Percentiles rank a stretch among this genome's conserved stretches.
Evolutionary conservation across 2,888 invertebrate genomes (phyloP).

Genomic region (Thymelicus acteon): DNA sequence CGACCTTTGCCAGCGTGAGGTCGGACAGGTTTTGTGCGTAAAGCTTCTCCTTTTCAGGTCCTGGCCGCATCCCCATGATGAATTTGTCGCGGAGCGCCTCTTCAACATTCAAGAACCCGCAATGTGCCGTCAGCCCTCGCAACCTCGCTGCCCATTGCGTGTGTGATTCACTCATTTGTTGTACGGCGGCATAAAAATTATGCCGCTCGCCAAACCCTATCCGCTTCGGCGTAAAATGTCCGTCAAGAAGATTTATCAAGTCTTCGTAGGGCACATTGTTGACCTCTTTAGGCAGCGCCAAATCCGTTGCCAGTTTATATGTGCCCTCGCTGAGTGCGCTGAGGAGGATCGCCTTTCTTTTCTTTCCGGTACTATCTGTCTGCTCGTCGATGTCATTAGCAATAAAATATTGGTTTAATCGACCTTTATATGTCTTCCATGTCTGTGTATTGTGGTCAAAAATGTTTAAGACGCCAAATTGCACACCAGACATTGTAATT

Average conservation of each 20-base stretch:
- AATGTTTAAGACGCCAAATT: too few species aligned
- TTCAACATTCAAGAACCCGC: conserved; percentile 39
- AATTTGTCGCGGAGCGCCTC: conserved; percentile 40
- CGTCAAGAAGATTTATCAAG: conserved; percentile 41
- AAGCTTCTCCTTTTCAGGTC: conserved; percentile 45
- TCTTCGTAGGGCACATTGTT: conserved; percentile 38
- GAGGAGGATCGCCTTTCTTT: conserved; percentile 17
- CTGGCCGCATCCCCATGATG: conserved; percentile 40
- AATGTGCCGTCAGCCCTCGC: conserved; percentile 37
- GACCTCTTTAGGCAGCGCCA: conserved; percentile 22
- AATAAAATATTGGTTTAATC: conserved; percentile 35
- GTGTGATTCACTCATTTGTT: conserved; percentile 42
- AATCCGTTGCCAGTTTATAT: conserved; percentile 23
- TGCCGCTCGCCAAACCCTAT: conserved; percentile 48
- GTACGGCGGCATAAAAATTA: conserved; percentile 47
- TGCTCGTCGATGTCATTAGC: conserved; percentile 27
- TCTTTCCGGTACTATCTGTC: conserved; percentile 8
- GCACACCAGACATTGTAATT: too few species aligned
- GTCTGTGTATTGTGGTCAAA: conserved; percentile 30
- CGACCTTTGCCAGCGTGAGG: conserved; percentile 45
- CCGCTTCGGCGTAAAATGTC: conserved; percentile 47
- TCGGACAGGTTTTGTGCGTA: conserved; percentile 42
- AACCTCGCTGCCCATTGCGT: conserved; percentile 40
- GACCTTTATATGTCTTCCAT: conserved; percentile 33
- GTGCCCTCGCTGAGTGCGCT: conserved; percentile 34